Evolutionary conservation across 1,140 invertebrate genomes (phyloP).

Genomic region (Caenorhabditis elegans): DNA sequence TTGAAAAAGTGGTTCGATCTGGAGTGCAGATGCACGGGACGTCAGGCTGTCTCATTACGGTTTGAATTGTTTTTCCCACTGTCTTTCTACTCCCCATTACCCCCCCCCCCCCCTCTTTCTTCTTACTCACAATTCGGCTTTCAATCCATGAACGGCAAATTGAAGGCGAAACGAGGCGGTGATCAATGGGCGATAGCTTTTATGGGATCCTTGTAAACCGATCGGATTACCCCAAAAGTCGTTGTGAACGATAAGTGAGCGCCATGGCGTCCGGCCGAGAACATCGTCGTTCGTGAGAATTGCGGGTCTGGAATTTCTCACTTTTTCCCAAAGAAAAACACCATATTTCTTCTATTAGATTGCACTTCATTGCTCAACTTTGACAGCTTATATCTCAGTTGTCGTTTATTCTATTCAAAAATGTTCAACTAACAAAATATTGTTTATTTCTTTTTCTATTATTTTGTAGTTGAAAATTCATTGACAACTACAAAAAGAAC

Average conservation of each 20-base stretch:
- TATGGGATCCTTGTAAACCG: conserved; percentile 4
- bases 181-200: conserved; percentile 26
- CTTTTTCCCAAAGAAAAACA: not conserved
- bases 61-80: too few species aligned
- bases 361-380: not conserved
- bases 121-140: not conserved
- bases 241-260: not conserved
- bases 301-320: not conserved
- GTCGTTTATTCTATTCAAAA: too few species aligned
- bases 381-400: not conserved
- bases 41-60: too few species aligned
- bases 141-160: conserved; percentile 7
- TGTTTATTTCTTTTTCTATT: too few species aligned
- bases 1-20: too few species aligned
- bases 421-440: too few species aligned
- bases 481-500: too few species aligned
- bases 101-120: not conserved
- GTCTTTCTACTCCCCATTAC: not conserved
- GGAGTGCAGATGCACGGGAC: too few species aligned
- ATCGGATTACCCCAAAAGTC: conserved; percentile 27
- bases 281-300: conserved; percentile 2
- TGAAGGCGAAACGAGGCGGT: conserved; percentile 8
- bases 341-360: not conserved
- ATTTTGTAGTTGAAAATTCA: too few species aligned
- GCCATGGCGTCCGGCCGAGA: not conserved